A percentile compares a stretch with the other conserved stretches of the same genome.
Conservation (phyloP, 2,797 vertebrate species). For the Lerista edwardsae region DNA sequence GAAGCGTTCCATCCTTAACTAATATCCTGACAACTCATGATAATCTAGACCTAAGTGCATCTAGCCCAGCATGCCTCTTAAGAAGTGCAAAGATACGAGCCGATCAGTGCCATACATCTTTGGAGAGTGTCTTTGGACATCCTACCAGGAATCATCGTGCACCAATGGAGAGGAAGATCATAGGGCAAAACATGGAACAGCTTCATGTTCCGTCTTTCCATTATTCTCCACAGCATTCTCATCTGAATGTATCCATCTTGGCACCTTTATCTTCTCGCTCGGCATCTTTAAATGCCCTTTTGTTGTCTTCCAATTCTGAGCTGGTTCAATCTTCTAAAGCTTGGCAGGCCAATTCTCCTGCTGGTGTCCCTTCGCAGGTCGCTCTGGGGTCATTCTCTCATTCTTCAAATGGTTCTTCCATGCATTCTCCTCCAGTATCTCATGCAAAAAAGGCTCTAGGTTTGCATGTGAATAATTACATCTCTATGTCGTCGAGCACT, state of each 20-base stretch:
- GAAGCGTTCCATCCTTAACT: conserved; percentile 37
- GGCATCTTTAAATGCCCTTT: conserved; percentile 28
- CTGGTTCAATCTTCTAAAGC: neutral
- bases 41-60: conserved; percentile 34
- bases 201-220: conserved; percentile 2
- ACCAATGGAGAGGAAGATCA: neutral
- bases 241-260: conserved; percentile 33
- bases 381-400: conserved; percentile 32
- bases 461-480: neutral
- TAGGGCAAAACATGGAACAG: neutral
- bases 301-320: conserved; percentile 39
- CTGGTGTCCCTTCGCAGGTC: neutral
- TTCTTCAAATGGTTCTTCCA: conserved; percentile 5
- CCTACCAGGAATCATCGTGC: neutral
- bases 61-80: conserved; percentile 22
- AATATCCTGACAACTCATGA: conserved; percentile 28
- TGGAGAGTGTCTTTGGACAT: conserved; percentile 24
- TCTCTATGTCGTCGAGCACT: conserved; percentile 26
- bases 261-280: conserved; percentile 35
- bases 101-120: neutral
- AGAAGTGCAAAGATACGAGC: conserved; percentile 19
- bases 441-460: conserved; percentile 14
- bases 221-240: conserved; percentile 18
- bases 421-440: conserved; percentile 20
- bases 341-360: conserved; percentile 16